Conservation (phyloP, 1,140 invertebrate genomes). For the Halictus rubicundus region DNA sequence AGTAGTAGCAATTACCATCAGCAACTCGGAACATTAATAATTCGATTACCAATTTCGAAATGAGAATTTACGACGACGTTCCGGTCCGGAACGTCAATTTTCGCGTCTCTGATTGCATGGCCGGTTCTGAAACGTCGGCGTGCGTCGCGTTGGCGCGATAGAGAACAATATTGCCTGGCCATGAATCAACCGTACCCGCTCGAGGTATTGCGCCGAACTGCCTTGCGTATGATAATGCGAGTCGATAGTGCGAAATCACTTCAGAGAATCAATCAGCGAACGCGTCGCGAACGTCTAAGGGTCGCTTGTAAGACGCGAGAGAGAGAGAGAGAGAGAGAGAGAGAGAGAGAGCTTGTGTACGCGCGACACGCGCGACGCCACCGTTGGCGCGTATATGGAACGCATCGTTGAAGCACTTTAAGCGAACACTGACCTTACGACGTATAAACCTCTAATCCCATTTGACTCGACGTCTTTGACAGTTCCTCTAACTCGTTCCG, state of each 20-base stretch:
- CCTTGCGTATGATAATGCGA: slow-evolving; percentile 52
- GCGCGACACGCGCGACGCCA: neutral
- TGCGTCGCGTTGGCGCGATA: slow-evolving; percentile 47
- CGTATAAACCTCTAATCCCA: slow-evolving; percentile 43
- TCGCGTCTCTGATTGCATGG: slow-evolving; percentile 7
- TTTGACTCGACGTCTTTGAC: slow-evolving; percentile 61
- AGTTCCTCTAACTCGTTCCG: slow-evolving; percentile 57
- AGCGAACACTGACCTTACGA: slow-evolving; percentile 42
- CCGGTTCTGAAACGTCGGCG: slow-evolving; percentile 39
- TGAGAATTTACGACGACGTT: neutral
- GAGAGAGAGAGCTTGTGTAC: slow-evolving; percentile 4
- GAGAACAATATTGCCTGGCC: slow-evolving; percentile 58
- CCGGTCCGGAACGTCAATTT: neutral
- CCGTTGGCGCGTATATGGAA: neutral
- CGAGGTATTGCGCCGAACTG: slow-evolving; percentile 45
- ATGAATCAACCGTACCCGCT: slow-evolving; percentile 57
- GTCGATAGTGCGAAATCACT: slow-evolving; percentile 55
- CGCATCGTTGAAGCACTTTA: slow-evolving; percentile 34
- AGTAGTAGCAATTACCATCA: too few species aligned
- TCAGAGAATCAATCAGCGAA: slow-evolving; percentile 53
- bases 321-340: too few species aligned
- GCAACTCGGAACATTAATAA: neutral
- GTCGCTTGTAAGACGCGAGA: neutral
- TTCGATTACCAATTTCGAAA: neutral
- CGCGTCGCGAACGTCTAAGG: slow-evolving; percentile 38